phyloP scores from a whole-genome alignment of 2,888 invertebrate species.

The Andrena fulva region DNA sequence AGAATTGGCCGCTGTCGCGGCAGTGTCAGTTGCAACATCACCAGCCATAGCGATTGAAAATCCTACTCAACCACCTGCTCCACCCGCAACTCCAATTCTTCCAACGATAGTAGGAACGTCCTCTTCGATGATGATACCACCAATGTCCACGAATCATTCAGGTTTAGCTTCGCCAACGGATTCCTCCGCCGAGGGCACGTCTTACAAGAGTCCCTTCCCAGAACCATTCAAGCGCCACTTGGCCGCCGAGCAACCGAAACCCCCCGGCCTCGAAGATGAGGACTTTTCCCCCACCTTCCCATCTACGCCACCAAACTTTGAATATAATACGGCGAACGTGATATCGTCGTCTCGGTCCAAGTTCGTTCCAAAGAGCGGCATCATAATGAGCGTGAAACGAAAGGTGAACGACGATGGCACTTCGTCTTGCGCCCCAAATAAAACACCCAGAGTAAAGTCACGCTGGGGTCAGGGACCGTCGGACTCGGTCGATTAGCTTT shows the following conservation, averaged over 20 bases:
- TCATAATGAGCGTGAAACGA: conserved; percentile 79
- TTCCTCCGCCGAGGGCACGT: conserved; percentile 16
- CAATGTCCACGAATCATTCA: conserved; percentile 15
- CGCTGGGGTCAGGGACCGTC: conserved; percentile 82
- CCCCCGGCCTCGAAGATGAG: conserved; percentile 81
- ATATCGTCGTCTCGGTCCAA: conserved; percentile 61
- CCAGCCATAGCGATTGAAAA: not conserved
- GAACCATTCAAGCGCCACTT: conserved; percentile 66
- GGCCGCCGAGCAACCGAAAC: conserved; percentile 78
- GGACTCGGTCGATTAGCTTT: conserved; percentile 59
- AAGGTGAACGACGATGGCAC: conserved; percentile 73
- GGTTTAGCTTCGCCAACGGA: conserved; percentile 4
- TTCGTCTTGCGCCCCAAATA: conserved; percentile 58
- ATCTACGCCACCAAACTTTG: conserved; percentile 63
- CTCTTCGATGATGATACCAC: conserved; percentile 11
- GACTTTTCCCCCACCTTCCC: conserved; percentile 76
- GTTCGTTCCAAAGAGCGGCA: conserved; percentile 77
- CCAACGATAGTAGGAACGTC: conserved; percentile 17
- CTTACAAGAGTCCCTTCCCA: conserved; percentile 37
- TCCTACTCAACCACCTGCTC: not conserved
- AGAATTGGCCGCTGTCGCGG: conserved; percentile 85
- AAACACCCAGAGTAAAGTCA: conserved; percentile 78
- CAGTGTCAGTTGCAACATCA: conserved; percentile 42
- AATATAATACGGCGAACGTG: conserved; percentile 47
- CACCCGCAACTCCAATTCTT: conserved; percentile 10